These are phyloP conservation scores for Plutomurus gul DNA, from an alignment of 1,140 invertebrate species.

Conservation along the genomic window DNA sequence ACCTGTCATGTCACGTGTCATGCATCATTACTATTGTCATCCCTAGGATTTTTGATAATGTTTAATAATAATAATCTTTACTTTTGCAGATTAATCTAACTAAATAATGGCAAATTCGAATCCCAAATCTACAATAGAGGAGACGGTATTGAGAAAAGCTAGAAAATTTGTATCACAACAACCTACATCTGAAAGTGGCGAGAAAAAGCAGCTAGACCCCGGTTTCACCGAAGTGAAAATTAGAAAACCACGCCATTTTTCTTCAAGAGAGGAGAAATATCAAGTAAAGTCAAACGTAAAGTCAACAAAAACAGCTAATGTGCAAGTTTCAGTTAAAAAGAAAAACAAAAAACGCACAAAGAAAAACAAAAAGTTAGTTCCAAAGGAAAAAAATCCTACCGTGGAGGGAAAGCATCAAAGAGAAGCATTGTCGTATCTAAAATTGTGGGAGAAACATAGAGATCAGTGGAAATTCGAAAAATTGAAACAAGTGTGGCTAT, in stretches of 20 bases:
- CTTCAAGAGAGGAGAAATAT: slow-evolving; percentile 7
- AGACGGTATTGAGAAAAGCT: slow-evolving; percentile 38
- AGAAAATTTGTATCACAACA: slow-evolving; percentile 4
- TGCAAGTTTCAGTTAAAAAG: not conserved
- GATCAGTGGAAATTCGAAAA: slow-evolving; percentile 78
- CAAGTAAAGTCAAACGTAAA: not conserved
- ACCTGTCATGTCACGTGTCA: too few species aligned
- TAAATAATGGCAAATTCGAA: too few species aligned
- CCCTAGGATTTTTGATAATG: too few species aligned
- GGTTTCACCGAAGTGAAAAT: not conserved
- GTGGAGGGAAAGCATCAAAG: not conserved
- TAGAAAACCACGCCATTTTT: slow-evolving; percentile 36
- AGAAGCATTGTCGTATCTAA: slow-evolving; percentile 38
- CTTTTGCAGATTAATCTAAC: too few species aligned
- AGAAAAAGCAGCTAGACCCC: not conserved
- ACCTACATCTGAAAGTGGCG: not conserved
- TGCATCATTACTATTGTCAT: too few species aligned
- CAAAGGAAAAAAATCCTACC: not conserved
- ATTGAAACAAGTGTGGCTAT: slow-evolving; percentile 72
- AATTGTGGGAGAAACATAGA: slow-evolving; percentile 69
- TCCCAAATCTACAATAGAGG: too few species aligned
- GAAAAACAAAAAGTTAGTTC: slow-evolving; percentile 48
- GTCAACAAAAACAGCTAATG: not conserved
- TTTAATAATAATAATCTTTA: too few species aligned
- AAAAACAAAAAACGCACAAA: slow-evolving; percentile 41